A percentile compares a stretch with the other conserved stretches of the same genome.
These are phyloP conservation scores for Drosophila buzzatii DNA, from an alignment of 2,888 invertebrate genomes.

Conservation along the genomic window DNA sequence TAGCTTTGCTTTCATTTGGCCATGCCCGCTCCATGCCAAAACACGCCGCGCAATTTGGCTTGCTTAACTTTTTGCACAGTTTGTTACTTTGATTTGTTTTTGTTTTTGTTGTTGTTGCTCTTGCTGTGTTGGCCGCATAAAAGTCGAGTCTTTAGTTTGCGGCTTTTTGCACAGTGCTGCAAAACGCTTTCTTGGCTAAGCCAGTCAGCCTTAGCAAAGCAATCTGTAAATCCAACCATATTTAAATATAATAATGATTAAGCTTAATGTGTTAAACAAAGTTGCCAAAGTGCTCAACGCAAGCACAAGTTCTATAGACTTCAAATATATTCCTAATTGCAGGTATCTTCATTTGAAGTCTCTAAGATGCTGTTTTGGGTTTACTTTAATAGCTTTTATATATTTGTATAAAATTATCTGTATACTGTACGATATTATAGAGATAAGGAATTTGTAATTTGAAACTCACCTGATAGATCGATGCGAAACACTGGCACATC, in stretches of 20 bases:
- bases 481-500: constrained; percentile 88
- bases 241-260: constrained; percentile 75
- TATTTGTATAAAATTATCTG: too few relatives aligned
- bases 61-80: constrained; percentile 79
- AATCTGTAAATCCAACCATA: constrained; percentile 73
- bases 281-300: constrained; percentile 1
- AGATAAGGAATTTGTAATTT: too few relatives aligned
- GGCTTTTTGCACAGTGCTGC: constrained; percentile 60
- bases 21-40: constrained; percentile 14
- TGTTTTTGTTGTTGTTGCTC: constrained; percentile 37
- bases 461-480: constrained; percentile 83
- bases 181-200: constrained; percentile 59
- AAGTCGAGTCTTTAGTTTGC: constrained; percentile 79
- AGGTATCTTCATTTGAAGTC: not conserved
- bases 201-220: constrained; percentile 54
- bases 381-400: not conserved
- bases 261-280: constrained; percentile 56
- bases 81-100: constrained; percentile 79
- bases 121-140: constrained; percentile 59
- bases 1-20: constrained; percentile 18
- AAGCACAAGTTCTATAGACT: not conserved
- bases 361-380: not conserved
- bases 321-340: constrained; percentile 2
- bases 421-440: too few relatives aligned
- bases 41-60: constrained; percentile 72